Evolutionary conservation across 2,113 vertebrate genomes (phyloP), one percentile per base, ranked within the genome.

Genomic region (Lota lota): DNA sequence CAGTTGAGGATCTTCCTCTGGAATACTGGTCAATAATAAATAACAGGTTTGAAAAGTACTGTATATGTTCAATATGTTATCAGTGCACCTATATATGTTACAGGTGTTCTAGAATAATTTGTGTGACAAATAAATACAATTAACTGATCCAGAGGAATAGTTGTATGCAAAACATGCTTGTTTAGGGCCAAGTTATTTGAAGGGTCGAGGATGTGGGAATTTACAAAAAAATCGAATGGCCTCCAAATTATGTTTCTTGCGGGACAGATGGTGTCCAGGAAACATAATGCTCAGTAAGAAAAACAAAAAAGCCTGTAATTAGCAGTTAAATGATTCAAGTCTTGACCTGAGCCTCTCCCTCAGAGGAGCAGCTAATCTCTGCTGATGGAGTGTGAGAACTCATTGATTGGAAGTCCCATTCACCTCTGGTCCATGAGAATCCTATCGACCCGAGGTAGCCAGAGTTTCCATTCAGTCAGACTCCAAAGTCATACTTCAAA

Each of bases 341-440:
- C 63, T 78, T 84, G 82, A 85, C 82, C 81, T 10, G 61, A 72
- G 70, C 82, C 79, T 67, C 73, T 74, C 67, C 67, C 74, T 78
- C 79, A 54, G 67, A 85, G 78, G 83, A 40, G 50, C 68, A 71
- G 70, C 78, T 89, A 89, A 90, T 91, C 87, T 85, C 73, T 62
- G 66, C 73, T 84, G 82, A 89, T 85, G 81, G 70, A 83, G 79
- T 84, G 81, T 83, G 81, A 87, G 77, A 74, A 82, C 72, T 76
- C 82, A 92, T 89, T 77, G 89, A 90, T 88, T 85, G 58, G 68
- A 24, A 77, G 68, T 72, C 74, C 75, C 74, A 75, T 82, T 79
- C 71, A 76, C 75, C 72, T 84, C 74, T 59, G 65, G 72, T 79
- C 77, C 73, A 80, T 21, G 65, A 77, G 76, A 79, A 82, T 56